These are phyloP conservation scores for Tragulus kanchil DNA, from an alignment of 2,113 vertebrate species.

Conservation along the genomic window DNA sequence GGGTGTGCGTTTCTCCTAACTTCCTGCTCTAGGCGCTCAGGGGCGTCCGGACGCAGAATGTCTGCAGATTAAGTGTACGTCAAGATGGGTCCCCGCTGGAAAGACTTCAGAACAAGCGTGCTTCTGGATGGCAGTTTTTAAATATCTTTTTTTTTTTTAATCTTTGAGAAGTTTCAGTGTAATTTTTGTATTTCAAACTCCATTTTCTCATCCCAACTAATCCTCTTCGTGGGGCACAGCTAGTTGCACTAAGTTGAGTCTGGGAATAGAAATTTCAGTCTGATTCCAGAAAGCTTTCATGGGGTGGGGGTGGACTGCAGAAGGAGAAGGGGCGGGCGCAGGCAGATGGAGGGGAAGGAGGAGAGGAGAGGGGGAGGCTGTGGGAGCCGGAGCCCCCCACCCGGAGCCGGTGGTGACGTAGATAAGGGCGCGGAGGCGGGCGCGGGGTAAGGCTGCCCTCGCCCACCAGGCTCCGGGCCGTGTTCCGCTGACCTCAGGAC, in stretches of 20 bases:
- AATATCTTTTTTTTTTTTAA: background rate
- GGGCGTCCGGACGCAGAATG: constrained; percentile 70
- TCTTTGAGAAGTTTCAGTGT: constrained; percentile 78
- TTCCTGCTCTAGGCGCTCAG: constrained; percentile 73
- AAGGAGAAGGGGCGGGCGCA: background rate
- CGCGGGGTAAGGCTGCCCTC: constrained; percentile 50
- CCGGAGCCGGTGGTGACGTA: constrained; percentile 63
- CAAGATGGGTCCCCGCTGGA: constrained; percentile 72
- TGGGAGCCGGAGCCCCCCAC: background rate
- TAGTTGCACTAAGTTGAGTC: background rate
- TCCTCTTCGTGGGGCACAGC: background rate
- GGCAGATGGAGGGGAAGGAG: background rate
- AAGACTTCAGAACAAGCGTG: constrained; percentile 72
- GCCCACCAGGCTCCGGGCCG: constrained; percentile 54
- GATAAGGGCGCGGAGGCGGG: too few relatives aligned
- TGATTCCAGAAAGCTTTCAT: constrained; percentile 49
- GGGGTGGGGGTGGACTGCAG: background rate
- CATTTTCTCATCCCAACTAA: constrained; percentile 2
- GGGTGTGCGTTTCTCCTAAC: constrained; percentile 48
- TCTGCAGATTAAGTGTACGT: constrained; percentile 69
- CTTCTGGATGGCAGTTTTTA: constrained; percentile 49
- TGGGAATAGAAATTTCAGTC: constrained; percentile 64
- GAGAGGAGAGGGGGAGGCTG: background rate
- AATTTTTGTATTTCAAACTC: constrained; percentile 73
- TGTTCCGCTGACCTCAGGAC: constrained; percentile 27